Evolutionary conservation across 2,888 invertebrate genomes (phyloP), one percentile per base, ranked within the genome.

Genomic region (Trissolcus japonicus): DNA sequence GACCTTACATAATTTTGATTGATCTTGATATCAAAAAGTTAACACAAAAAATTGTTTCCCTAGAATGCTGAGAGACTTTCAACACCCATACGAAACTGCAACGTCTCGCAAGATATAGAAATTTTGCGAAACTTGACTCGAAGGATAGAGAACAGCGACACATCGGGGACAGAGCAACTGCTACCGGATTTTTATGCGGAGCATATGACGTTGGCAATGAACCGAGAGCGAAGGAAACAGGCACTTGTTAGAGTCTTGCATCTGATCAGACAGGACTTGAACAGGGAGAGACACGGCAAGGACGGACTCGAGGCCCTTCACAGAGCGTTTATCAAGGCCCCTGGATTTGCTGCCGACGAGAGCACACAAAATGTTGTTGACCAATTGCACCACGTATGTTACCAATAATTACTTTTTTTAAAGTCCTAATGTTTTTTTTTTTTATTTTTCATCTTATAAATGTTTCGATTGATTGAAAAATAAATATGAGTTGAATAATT

Each of bases 141-240:
- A 7, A 91, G 93, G 79, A 90, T 93, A 54, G 94, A 94, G 75
- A 92, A 94, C 67, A 92, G 93, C 67, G 93, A 94, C 14, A 92
- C 92, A 6, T 92, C 90, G 79, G 90, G 91, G 57, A 90, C 92
- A 9, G 97, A 98, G 86, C 97, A 98, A 88, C 91, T 97, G 62
- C 90, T 98, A 78, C 96, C 98, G 0, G 97, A 98, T 90, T 97
- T 97, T 90, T 98, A 97, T 90, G 97, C 98, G 83, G 98, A 98
- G 88, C 98, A 98, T 90, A 94, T 95, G 80, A 96, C 96, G 1
- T 92, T 97, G 83, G 95, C 95, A 29, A 98, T 98, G 97, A 97
- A 98, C 88, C 91, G 94, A 63, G 97, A 97, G 85, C 91, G 98
- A 76, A 92, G 98, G 83, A 96, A 95, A 90, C 89, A 95, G 92